Evolutionary conservation across 2,113 vertebrate genomes (phyloP), one percentile per base, ranked within the genome.

Genomic region (Misgurnus anguillicaudatus): DNA sequence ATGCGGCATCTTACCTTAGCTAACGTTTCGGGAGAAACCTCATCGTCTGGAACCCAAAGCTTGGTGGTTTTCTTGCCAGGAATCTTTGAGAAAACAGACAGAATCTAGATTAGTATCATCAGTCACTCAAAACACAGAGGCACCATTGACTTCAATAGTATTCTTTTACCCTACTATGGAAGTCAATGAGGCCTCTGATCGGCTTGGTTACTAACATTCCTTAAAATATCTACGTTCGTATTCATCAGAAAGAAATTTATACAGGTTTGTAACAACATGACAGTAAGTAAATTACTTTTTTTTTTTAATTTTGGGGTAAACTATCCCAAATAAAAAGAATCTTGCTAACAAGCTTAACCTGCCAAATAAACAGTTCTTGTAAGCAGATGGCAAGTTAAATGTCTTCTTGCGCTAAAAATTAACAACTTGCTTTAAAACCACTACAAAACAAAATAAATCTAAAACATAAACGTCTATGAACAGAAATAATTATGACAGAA

Each of bases 61-160:
- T 99, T 99, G 73, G 96, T 98, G 4, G 97, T 99, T 91, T 99
- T 99, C 89, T 98, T 99, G n/a, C 96, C 97, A 84, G 96, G 96
- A 90, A 95, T 91, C 98, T 99, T 87, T 87, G 87, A 1, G 82
- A 83, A 67, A 60, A 57, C 10, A 66, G 17, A 66, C 17, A 14
- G 60, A 77, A 65, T 48, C 21, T 65, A 48, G 61, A 77, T 79
- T 45, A 78, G 53, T 65, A 65, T 66, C 61, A 61, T 16, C 48
- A 61, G 78, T 16, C 71, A 66, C 38, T 71, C 48, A 51, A n/a
- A 64, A 78, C 4, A 38, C 55, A 0, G 16, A 72, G 48, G 14
- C 42, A 9, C 24, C 24, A 31, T 31, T 31, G 24, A 31, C 24
- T 31, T 31, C 24, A 1, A 31, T 31, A 31, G 24, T 31, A 31